Conservation (phyloP, 2,888 invertebrate genomes). For the Idaea biselata region DNA sequence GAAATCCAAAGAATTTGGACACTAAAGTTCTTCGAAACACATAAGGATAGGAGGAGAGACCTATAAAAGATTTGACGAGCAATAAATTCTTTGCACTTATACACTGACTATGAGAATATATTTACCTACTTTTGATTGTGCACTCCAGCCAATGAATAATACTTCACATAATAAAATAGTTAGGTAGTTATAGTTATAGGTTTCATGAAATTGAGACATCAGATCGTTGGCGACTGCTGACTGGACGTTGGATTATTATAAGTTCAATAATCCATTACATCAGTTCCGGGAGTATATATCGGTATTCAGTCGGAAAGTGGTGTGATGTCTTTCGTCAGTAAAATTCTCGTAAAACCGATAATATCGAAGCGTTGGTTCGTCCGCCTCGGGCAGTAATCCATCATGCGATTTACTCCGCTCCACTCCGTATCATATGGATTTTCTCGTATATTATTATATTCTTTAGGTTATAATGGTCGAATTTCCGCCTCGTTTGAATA, state of each 20-base stretch:
- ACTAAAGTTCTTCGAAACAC: background rate
- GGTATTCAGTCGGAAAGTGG: background rate
- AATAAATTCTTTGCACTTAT: no score
- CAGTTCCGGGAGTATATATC: no score
- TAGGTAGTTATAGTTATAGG: no score
- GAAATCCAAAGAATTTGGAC: no score
- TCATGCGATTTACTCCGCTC: background rate
- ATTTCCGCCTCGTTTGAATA: conserved; percentile 11
- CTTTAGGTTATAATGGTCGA: conserved; percentile 9
- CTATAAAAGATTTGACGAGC: no score
- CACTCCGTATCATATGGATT: background rate
- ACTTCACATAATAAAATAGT: background rate
- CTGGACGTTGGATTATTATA: background rate
- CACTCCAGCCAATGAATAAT: background rate
- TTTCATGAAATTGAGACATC: background rate
- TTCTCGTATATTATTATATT: background rate
- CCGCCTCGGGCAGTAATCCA: background rate
- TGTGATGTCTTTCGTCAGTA: background rate
- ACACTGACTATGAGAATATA: background rate
- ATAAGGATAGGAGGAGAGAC: no score
- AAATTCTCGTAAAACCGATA: background rate
- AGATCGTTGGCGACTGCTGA: background rate
- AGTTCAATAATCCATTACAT: background rate
- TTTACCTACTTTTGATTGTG: background rate
- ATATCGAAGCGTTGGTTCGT: background rate